Percentiles rank a stretch among this genome's conserved stretches.
phyloP scores from a whole-genome alignment of 2,113 vertebrate species.

The Thymallus thymallus region DNA sequence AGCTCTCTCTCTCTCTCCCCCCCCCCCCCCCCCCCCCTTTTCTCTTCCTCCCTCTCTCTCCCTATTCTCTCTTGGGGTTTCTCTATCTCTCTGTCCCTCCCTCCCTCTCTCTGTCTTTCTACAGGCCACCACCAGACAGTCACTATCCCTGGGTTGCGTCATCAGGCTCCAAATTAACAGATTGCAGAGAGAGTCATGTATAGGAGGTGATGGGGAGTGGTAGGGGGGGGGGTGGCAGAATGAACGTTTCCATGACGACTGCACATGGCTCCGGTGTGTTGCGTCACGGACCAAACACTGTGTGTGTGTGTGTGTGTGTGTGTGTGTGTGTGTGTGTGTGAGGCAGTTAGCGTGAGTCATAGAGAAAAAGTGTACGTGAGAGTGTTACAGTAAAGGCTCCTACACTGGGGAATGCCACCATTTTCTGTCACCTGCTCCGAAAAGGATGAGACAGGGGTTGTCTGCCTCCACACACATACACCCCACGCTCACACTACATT shows the following conservation, averaged over 20 bases:
- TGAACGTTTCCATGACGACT: slow-evolving; percentile 70
- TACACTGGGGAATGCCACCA: neutral
- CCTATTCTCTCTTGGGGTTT: slow-evolving; percentile 14
- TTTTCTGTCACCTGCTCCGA: neutral
- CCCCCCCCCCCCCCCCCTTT: neutral
- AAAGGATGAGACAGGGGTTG: too few species aligned
- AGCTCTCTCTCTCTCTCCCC: neutral
- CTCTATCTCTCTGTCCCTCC: too few species aligned
- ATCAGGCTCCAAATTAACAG: slow-evolving; percentile 65
- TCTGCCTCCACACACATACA: too few species aligned
- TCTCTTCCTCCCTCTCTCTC: slow-evolving; percentile 6
- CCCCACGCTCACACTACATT: too few species aligned
- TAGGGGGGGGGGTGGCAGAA: slow-evolving; percentile 11
- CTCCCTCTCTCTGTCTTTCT: neutral
- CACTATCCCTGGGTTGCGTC: slow-evolving; percentile 37
- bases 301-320: neutral
- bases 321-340: neutral
- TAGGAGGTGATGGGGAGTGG: slow-evolving; percentile 38
- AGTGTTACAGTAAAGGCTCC: neutral
- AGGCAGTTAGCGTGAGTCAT: neutral
- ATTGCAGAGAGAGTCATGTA: slow-evolving; percentile 63
- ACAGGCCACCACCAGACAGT: slow-evolving; percentile 4
- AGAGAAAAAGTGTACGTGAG: neutral
- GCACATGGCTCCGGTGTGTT: slow-evolving; percentile 62
- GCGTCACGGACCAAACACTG: neutral